Base-by-base conservation (phyloP, 2,888 invertebrate species). In the Ormyrus labotus region DNA sequence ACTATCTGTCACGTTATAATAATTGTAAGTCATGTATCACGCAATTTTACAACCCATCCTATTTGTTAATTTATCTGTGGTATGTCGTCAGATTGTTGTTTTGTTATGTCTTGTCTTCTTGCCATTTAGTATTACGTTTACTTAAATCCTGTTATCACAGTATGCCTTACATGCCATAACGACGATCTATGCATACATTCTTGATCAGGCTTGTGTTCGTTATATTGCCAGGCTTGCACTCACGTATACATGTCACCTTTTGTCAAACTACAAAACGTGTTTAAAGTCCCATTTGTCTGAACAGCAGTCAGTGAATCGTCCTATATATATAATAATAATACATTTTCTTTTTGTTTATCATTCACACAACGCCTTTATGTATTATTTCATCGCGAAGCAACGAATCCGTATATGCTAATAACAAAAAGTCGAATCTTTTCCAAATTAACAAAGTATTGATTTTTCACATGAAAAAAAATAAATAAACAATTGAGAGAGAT, bases 41-140 rank as follows among this genome's bases (percentile, higher is more conserved):
- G 81, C 80, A 68, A 82, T 74, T 58, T 55, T 53, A 73, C 34
- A 77, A 65, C 74, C 80, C 67, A 57, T 83, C 83, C 83, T 78
- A 74, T 84, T 34, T 87, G 83, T 87, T 85, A 85, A 84, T 78
- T 50, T 81, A 86, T 88, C 86, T 89, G 90, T 91, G 90, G 88
- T 89, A 89, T 90, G 90, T 90, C 88, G 88, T 90, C 90, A 88
- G 87, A 88, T 90, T 88, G 89, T 89, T 88, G 88, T 89, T 88
- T 85, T 88, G 88, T 90, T 88, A 87, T 90, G 90, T 90, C 89
- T 90, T 90, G 89, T 91, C 89, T 88, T 89, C 89, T 87, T 88
- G 88, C 88, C 88, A 87, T 85, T 87, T 89, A 89, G 87, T 87
- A 85, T 76, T 78, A 80, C 74, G 82, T 82, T 81, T 70, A 81